A percentile compares a stretch with the other conserved stretches of the same genome.
Conservation (phyloP, 2,888 invertebrate genomes). For the Trimorus sp. region DNA sequence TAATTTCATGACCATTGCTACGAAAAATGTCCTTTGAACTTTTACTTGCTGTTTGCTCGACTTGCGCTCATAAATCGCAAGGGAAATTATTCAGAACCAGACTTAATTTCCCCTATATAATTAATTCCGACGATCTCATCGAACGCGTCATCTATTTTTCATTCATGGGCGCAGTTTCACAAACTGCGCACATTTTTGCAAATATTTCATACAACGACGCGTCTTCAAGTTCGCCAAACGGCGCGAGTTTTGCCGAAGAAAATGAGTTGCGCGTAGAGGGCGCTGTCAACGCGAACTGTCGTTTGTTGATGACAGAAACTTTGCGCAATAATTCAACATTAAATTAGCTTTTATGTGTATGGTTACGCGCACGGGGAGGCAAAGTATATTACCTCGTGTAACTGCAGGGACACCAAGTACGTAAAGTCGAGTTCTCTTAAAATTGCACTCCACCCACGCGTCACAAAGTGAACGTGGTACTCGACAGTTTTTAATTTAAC, state of each 20-base stretch:
- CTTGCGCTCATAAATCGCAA: no score
- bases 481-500: constrained; percentile 5
- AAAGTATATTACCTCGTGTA: constrained; percentile 17
- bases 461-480: neutral
- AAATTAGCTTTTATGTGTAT: constrained; percentile 35
- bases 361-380: neutral
- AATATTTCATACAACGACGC: constrained; percentile 13
- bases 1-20: no score
- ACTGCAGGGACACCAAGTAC: neutral
- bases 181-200: neutral
- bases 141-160: no score
- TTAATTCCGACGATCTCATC: no score
- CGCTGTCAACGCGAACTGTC: constrained; percentile 24
- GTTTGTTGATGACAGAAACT: constrained; percentile 33
- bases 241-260: constrained; percentile 12
- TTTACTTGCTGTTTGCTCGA: no score
- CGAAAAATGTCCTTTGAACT: no score
- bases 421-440: constrained; percentile 8
- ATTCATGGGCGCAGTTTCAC: no score
- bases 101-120: no score
- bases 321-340: constrained; percentile 28
- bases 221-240: constrained; percentile 15
- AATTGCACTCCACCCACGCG: constrained; percentile 2
- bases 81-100: no score
- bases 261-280: constrained; percentile 2